Conservation (phyloP, 2,888 invertebrate species). For the Lamellibrachia satsuma region DNA sequence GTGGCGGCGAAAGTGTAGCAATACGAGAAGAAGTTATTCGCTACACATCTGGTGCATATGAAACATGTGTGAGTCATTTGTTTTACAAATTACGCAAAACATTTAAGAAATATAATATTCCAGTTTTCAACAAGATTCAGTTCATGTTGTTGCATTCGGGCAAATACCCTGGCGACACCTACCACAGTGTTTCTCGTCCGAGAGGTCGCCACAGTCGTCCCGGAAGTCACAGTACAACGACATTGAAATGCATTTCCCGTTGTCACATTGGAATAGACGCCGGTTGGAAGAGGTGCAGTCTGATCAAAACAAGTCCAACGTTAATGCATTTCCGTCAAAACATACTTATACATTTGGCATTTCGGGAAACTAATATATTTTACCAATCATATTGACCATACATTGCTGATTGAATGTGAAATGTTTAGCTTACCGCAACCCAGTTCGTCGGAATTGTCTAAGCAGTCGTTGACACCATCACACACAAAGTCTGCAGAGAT, state of each 20-base stretch:
- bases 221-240: constrained; percentile 37
- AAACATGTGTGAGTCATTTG: too few relatives aligned
- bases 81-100: too few relatives aligned
- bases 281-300: background rate
- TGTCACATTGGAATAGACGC: constrained; percentile 36
- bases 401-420: background rate
- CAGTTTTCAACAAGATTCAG: background rate
- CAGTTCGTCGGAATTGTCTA: constrained; percentile 31
- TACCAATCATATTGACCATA: background rate
- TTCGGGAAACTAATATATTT: too few relatives aligned
- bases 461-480: constrained; percentile 31
- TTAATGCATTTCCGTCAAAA: background rate
- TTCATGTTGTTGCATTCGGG: background rate
- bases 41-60: too few relatives aligned
- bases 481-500: constrained; percentile 31
- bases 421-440: constrained; percentile 31
- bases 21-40: too few relatives aligned
- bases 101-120: too few relatives aligned
- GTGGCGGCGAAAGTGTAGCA: too few relatives aligned
- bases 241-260: constrained; percentile 38
- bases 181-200: constrained; percentile 39
- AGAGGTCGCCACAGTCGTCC: constrained; percentile 37
- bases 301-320: background rate
- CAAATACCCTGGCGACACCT: constrained; percentile 17
- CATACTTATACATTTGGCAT: too few relatives aligned